Evolutionary conservation across 2,888 invertebrate genomes (phyloP), one percentile per base, ranked within the genome.

Genomic region (Scaptomyza tumidula): DNA sequence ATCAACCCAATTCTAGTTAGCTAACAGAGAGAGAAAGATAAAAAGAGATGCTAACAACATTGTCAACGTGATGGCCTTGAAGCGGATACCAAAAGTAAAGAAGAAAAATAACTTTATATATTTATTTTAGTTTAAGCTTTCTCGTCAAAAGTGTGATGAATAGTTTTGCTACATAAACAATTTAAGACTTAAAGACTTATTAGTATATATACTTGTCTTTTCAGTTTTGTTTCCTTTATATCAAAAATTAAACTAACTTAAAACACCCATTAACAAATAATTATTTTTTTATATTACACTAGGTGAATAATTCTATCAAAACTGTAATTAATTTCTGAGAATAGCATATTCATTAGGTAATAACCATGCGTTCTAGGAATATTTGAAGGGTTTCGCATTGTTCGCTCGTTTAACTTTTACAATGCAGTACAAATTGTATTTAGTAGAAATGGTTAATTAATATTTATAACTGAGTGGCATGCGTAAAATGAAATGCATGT

Each of bases 371-470:
- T 37, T 37, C 35, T 35, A 13, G 35, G 35, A 13, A 35, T 13
- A 6, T n/a, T n/a, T 6, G n/a, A n/a, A 37, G n/a, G 37, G 37
- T 6, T 7, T 37, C 7, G 37, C 37, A 37, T n/a, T n/a, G 6
- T n/a, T 37, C 6, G n/a, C n/a, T n/a, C n/a, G n/a, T 37, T 37
- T 14, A 39, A 14, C 14, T 39, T 9, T 14, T 6, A 44, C 31
- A 44, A 46, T 59, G 55, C 65, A 58, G 39, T 24, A 29, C 41
- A 55, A 45, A 41, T 16, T 44, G 27, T 48, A 53, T 66, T 72
- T 64, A 68, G 71, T 77, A 77, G 71, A 67, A 82, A 79, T 77
- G 58, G 37, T 64, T 77, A 72, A 80, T 88, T 77, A 80, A 79
- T 83, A 88, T 83, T 80, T 72, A 88, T 80, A 50, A 55, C 48